A percentile compares a stretch with the other conserved stretches of the same genome.
phyloP scores from a whole-genome alignment of 2,797 vertebrate genomes.

The Thaleichthys pacificus region DNA sequence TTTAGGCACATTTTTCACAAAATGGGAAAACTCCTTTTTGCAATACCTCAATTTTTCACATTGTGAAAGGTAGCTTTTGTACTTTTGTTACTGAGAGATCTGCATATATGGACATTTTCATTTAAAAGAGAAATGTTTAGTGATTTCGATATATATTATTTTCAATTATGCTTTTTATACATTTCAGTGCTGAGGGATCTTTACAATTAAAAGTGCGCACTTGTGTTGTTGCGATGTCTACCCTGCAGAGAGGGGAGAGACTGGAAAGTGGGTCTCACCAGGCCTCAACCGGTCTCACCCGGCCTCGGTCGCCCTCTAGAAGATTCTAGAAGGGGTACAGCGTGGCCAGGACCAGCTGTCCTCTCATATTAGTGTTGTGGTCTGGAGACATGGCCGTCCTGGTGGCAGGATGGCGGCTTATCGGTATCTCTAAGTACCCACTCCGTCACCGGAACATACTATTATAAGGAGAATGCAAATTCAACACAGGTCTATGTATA shows the following conservation, averaged over 20 bases:
- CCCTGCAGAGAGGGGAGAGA: constrained; percentile 90
- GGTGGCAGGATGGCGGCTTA: not conserved
- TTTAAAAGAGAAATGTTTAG: constrained; percentile 92
- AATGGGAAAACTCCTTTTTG: constrained; percentile 99
- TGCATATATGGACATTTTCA: constrained; percentile 98
- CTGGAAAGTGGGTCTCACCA: no score
- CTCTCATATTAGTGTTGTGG: constrained; percentile 74
- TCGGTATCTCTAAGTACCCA: constrained; percentile 71
- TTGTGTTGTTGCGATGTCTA: constrained; percentile 94
- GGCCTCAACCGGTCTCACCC: constrained; percentile 81
- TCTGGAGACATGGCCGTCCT: constrained; percentile 67
- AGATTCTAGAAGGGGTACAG: constrained; percentile 73
- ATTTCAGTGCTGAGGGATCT: constrained; percentile 99
- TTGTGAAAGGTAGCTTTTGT: constrained; percentile 99
- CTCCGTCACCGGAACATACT: constrained; percentile 81
- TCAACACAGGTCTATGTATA: constrained; percentile 86
- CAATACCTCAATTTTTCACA: constrained; percentile 99
- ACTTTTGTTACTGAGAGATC: constrained; percentile 99
- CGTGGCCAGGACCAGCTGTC: constrained; percentile 71
- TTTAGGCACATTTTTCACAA: constrained; percentile 99
- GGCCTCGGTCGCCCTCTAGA: constrained; percentile 85
- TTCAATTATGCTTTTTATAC: constrained; percentile 99
- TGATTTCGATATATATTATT: constrained; percentile 99
- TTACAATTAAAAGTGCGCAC: constrained; percentile 92
- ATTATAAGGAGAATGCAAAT: constrained; percentile 92